These are phyloP conservation scores for Nysson spinosus DNA, from an alignment of 2,888 invertebrate genomes.

Conservation along the genomic window DNA sequence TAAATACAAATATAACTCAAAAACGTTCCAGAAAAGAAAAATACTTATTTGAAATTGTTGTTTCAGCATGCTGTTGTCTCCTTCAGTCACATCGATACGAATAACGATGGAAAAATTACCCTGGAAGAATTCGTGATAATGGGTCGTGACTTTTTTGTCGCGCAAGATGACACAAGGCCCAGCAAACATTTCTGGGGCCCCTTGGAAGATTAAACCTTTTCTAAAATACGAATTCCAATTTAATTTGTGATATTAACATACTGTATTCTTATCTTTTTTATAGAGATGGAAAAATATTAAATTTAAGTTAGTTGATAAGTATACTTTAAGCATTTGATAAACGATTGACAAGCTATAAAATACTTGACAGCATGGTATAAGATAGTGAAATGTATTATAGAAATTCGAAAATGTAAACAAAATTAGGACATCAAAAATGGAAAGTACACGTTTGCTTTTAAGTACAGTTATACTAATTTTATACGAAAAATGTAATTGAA, in stretches of 20 bases:
- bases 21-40: no score
- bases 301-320: slow-evolving; percentile 12
- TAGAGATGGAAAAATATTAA: slow-evolving; percentile 5
- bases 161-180: slow-evolving; percentile 86
- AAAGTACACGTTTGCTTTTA: no score
- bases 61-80: slow-evolving; percentile 84
- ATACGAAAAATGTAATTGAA: slow-evolving; percentile 35
- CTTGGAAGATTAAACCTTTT: slow-evolving; percentile 79
- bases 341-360: no score
- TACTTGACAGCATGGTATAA: no score
- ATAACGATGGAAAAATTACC: slow-evolving; percentile 87
- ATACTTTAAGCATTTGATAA: slow-evolving; percentile 16
- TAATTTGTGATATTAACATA: slow-evolving; percentile 42
- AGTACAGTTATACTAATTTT: slow-evolving; percentile 10
- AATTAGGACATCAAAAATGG: no score
- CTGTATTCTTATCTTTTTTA: slow-evolving; percentile 3
- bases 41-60: slow-evolving; percentile 8
- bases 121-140: slow-evolving; percentile 88
- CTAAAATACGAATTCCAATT: background rate
- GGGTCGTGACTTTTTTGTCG: slow-evolving; percentile 88
- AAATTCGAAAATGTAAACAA: no score
- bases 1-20: slow-evolving; percentile 1
- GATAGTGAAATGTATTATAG: no score
- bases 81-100: slow-evolving; percentile 88
- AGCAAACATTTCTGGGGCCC: slow-evolving; percentile 94